These are phyloP conservation scores for Danio rerio DNA, from an alignment of 2,113 vertebrate genomes.

Conservation along the genomic window DNA sequence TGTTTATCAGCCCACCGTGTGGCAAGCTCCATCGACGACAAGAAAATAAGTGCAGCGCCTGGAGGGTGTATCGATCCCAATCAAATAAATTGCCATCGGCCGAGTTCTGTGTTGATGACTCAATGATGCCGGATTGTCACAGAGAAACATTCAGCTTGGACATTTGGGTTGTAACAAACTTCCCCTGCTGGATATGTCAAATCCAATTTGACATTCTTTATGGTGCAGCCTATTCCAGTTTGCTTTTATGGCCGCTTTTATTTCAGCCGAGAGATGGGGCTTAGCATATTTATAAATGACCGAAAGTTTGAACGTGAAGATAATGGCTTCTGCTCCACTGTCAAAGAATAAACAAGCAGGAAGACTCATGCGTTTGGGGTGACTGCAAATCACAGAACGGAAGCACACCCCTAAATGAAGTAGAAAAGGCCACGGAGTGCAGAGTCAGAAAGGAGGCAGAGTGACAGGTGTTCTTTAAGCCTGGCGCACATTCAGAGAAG, in stretches of 20 bases:
- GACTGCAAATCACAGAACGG: constrained; percentile 44
- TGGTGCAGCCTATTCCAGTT: constrained; percentile 43
- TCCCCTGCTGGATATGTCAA: constrained; percentile 32
- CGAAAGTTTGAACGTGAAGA: constrained; percentile 47
- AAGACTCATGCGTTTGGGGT: constrained; percentile 42
- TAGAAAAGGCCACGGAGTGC: not conserved
- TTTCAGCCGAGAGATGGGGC: constrained; percentile 31
- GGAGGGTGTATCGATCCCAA: constrained; percentile 52
- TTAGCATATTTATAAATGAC: constrained; percentile 52
- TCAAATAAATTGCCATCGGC: constrained; percentile 53
- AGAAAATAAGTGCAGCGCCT: constrained; percentile 47
- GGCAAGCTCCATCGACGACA: constrained; percentile 36
- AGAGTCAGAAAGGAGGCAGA: constrained; percentile 4
- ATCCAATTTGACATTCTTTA: constrained; percentile 52
- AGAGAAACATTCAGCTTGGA: constrained; percentile 13
- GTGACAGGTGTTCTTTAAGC: constrained; percentile 39
- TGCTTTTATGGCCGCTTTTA: constrained; percentile 49
- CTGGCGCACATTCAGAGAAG: constrained; percentile 11
- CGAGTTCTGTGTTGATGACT: constrained; percentile 46
- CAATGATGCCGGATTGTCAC: constrained; percentile 52
- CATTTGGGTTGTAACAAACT: constrained; percentile 33
- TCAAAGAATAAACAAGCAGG: constrained; percentile 54
- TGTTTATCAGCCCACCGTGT: constrained; percentile 54
- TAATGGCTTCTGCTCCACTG: constrained; percentile 42
- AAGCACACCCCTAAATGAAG: constrained; percentile 15